Evolutionary conservation across 2,888 invertebrate species (phyloP).

Genomic region (Allophyes oxyacanthae): DNA sequence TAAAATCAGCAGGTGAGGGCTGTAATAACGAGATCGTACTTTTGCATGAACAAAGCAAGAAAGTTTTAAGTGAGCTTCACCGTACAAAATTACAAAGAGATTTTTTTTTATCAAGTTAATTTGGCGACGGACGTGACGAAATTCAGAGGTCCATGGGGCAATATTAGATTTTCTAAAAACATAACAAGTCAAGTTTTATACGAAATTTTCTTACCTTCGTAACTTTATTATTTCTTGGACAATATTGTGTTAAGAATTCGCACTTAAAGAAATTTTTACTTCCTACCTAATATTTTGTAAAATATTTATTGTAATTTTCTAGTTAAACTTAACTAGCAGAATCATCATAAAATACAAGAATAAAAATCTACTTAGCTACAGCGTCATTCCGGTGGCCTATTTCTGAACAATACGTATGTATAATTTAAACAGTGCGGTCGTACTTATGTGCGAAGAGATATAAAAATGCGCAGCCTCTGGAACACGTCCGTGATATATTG

Average conservation of each 20-base stretch:
- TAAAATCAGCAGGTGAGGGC: no score
- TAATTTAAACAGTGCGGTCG: conserved; percentile 1
- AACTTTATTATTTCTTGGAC: conserved; percentile 30
- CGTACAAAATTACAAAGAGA: conserved; percentile 12
- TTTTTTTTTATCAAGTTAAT: conserved; percentile 36
- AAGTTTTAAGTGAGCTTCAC: conserved; percentile 7
- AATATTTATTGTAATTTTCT: no score
- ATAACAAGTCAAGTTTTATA: conserved; percentile 25
- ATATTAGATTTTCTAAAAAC: conserved; percentile 34
- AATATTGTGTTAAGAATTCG: conserved; percentile 26
- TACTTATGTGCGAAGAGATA: conserved; percentile 1
- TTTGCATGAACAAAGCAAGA: no score
- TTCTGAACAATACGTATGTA: conserved; percentile 8
- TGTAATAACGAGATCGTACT: no score
- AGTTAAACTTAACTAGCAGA: background rate
- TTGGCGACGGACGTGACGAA: conserved; percentile 16
- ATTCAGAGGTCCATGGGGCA: conserved; percentile 19
- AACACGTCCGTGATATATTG: conserved; percentile 15
- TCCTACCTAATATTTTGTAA: no score
- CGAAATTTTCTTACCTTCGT: conserved; percentile 21
- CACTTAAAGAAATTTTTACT: no score
- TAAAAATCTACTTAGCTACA: conserved; percentile 7
- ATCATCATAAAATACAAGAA: conserved; percentile 3
- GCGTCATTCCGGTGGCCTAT: conserved; percentile 8
- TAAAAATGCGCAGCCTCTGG: conserved; percentile 3